Base-by-base conservation (phyloP, 2,888 invertebrate species). In the Latrodectus hesperus region DNA sequence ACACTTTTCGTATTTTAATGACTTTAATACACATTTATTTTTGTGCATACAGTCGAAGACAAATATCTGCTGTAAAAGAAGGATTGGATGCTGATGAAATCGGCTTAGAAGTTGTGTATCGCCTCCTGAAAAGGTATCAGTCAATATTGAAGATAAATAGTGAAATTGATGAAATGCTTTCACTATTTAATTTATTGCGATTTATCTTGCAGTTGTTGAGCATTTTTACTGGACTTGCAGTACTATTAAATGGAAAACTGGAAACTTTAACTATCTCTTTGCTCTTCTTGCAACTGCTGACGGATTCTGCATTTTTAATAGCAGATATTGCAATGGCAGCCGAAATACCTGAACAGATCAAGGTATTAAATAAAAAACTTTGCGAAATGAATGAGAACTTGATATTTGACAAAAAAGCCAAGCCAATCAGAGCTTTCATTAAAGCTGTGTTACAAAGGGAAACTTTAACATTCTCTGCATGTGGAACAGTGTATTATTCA, bases 361-460 rank as follows among this genome's bases (percentile, higher is more conserved):
- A 22, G n/a, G 17, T 17, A 9, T n/a, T 73, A n/a, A 53, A 73
- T 11, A 53, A 22, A 9, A 16, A 9, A 5, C 17, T 73, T n/a
- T 22, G 17, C 17, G 52, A 53, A 22, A 11, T 73, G 4, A 53
- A 73, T 17, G 73, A 73, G 52, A 52, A 73, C 10, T 53, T 73
- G 22, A 1, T 17, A 0, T 17, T 73, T 38, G 38, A 38, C 2
- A 38, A 38, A 9, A 52, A 17, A 6, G 52, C 17, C 1, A 53
- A 11, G 17, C 16, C 52, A 9, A 17, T 11, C 9, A 52, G n/a
- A 12, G 12, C 73, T 17, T 53, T 17, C 12, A 11, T 73, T 3
- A 17, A 73, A 17, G 73, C 73, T 22, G 9, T 73, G 12, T n/a
- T 73, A 53, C 73, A 53, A 17, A 51, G 73, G n/a, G 73, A 55